These are phyloP conservation scores for Meandrusa payeni DNA, from an alignment of 2,888 invertebrate species.

Conservation along the genomic window DNA sequence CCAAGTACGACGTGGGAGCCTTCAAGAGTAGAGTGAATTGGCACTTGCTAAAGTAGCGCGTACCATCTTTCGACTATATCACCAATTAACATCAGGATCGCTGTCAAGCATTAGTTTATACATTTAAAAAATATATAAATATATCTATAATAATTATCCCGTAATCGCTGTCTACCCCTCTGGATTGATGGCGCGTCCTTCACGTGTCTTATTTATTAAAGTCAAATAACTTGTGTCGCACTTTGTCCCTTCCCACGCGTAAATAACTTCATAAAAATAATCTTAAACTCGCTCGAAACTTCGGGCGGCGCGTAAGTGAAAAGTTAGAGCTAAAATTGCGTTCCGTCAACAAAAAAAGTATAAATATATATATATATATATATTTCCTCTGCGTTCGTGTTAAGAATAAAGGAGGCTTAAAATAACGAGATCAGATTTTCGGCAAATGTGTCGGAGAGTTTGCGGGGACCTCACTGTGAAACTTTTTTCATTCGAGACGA, in stretches of 20 bases:
- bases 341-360: constrained; percentile 43
- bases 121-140: too few species aligned
- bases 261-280: constrained; percentile 55
- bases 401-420: constrained; percentile 69
- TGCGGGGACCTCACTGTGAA: constrained; percentile 30
- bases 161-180: too few species aligned
- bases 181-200: too few species aligned
- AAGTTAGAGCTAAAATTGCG: constrained; percentile 66
- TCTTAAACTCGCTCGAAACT: constrained; percentile 52
- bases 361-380: too few species aligned
- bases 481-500: constrained; percentile 49
- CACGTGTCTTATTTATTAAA: too few species aligned
- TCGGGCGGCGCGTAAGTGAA: constrained; percentile 59
- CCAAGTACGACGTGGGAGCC: too few species aligned
- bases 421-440: constrained; percentile 57
- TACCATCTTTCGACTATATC: too few species aligned
- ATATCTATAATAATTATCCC: too few species aligned
- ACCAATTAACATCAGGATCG: too few species aligned
- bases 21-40: too few species aligned
- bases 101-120: too few species aligned
- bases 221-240: constrained; percentile 28
- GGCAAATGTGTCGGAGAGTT: constrained; percentile 28
- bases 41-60: too few species aligned
- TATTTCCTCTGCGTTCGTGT: constrained; percentile 39
- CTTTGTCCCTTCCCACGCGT: constrained; percentile 58